These are phyloP conservation scores for Cecropterus lyciades DNA, from an alignment of 1,140 invertebrate genomes.

Conservation along the genomic window DNA sequence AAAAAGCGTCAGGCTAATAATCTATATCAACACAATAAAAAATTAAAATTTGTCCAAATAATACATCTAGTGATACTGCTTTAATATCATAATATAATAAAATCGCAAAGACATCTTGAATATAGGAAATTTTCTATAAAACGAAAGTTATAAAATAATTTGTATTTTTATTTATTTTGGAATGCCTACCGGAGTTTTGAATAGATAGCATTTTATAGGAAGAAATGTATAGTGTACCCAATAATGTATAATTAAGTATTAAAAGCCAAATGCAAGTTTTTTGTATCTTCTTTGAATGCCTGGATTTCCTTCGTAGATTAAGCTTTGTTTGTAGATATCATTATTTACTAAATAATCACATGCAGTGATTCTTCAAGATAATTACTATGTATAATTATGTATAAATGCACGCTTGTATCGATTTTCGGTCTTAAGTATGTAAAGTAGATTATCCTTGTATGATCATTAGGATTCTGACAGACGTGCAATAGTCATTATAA, in stretches of 20 bases:
- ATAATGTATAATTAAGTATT: slow-evolving; percentile 83
- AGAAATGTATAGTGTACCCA: slow-evolving; percentile 82
- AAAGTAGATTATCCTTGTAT: too few relatives aligned
- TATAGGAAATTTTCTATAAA: slow-evolving; percentile 83
- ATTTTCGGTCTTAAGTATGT: too few relatives aligned
- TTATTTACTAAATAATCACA: too few relatives aligned
- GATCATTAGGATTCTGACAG: too few relatives aligned
- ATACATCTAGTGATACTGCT: slow-evolving; percentile 83
- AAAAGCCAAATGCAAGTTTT: slow-evolving; percentile 75
- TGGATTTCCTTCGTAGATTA: slow-evolving; percentile 10
- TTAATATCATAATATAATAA: slow-evolving; percentile 83
- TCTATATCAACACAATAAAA: slow-evolving; percentile 73
- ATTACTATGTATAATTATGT: too few relatives aligned
- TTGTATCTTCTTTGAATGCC: slow-evolving; percentile 49
- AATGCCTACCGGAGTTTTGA: slow-evolving; percentile 81
- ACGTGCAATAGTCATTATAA: too few relatives aligned
- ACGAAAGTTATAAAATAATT: slow-evolving; percentile 77
- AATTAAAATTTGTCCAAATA: slow-evolving; percentile 77
- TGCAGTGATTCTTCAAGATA: too few relatives aligned
- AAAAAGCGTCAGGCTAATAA: slow-evolving; percentile 52
- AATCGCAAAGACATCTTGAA: slow-evolving; percentile 77
- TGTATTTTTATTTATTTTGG: slow-evolving; percentile 77
- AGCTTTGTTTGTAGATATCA: background rate
- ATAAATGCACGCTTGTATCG: too few relatives aligned
- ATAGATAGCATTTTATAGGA: slow-evolving; percentile 84